A percentile compares a stretch with the other conserved stretches of the same genome.
phyloP scores from a whole-genome alignment of 2,797 vertebrate species.

The Xenentodon cancila region DNA sequence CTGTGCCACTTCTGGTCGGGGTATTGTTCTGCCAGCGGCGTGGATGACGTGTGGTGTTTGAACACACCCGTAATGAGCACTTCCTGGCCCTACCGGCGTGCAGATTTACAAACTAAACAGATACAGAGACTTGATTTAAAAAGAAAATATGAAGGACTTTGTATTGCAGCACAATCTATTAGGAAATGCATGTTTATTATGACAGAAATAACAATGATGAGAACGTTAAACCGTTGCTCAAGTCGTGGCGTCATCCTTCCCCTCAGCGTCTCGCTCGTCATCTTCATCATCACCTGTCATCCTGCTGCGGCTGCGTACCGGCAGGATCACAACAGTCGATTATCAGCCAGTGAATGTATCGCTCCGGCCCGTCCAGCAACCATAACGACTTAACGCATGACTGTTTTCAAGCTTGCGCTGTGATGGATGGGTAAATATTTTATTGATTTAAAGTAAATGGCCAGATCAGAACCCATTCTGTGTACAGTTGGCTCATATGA shows the following conservation, averaged over 20 bases:
- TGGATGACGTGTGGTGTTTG: slow-evolving; percentile 56
- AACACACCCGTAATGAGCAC: slow-evolving; percentile 55
- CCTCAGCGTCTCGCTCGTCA: slow-evolving; percentile 25
- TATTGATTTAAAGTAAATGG: slow-evolving; percentile 2
- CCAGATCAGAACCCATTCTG: slow-evolving; percentile 12
- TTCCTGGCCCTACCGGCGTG: slow-evolving; percentile 55
- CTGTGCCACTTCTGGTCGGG: slow-evolving; percentile 40
- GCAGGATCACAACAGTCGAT: slow-evolving; percentile 53
- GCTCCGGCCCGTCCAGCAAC: slow-evolving; percentile 35
- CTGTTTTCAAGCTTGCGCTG: slow-evolving; percentile 18
- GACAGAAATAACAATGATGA: slow-evolving; percentile 2
- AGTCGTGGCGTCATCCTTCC: neutral
- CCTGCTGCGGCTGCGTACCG: slow-evolving; percentile 31
- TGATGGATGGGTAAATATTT: slow-evolving; percentile 48
- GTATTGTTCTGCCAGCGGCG: slow-evolving; percentile 69
- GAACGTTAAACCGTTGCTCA: neutral
- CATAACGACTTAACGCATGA: slow-evolving; percentile 36
- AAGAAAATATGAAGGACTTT: slow-evolving; percentile 23
- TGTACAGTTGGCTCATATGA: slow-evolving; percentile 33
- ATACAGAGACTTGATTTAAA: slow-evolving; percentile 26
- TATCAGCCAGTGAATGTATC: slow-evolving; percentile 56
- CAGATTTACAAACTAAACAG: slow-evolving; percentile 55
- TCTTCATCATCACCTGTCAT: slow-evolving; percentile 40
- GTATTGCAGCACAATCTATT: neutral
- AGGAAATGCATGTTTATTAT: neutral